These are phyloP conservation scores for Strongylocentrotus purpuratus DNA, from an alignment of 35 echinoderm and acorn worm species.

Conservation along the genomic window DNA sequence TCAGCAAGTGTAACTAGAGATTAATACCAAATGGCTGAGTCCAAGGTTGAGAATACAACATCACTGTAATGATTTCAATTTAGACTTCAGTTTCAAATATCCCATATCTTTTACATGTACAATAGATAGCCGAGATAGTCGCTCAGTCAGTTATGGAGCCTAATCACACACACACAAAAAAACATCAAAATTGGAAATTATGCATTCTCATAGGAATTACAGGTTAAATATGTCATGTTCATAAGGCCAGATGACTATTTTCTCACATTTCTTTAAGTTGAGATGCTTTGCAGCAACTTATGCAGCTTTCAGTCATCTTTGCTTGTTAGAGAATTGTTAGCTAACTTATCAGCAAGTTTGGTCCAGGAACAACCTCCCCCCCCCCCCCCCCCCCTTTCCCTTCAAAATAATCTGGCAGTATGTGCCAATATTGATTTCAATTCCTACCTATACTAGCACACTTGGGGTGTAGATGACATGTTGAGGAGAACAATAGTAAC, in stretches of 20 bases:
- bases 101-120: neutral
- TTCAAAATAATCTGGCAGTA: neutral
- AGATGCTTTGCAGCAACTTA: no score
- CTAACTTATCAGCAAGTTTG: neutral
- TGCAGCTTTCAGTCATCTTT: no score
- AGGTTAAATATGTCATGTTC: no score
- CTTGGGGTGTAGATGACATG: neutral
- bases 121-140: neutral
- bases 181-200: no score
- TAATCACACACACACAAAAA: neutral
- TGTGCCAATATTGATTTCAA: neutral
- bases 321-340: no score
- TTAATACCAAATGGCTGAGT: neutral
- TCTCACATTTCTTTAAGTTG: no score
- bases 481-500: neutral
- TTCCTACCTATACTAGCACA: neutral
- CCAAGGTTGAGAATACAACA: neutral
- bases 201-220: no score
- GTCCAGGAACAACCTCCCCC: neutral
- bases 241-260: no score
- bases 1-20: neutral
- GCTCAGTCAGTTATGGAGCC: neutral
- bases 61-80: neutral
- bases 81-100: constrained; percentile 3
- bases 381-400: neutral